Evolutionary conservation across 2,888 invertebrate genomes (phyloP).

Genomic region (Epinotia demarniana): DNA sequence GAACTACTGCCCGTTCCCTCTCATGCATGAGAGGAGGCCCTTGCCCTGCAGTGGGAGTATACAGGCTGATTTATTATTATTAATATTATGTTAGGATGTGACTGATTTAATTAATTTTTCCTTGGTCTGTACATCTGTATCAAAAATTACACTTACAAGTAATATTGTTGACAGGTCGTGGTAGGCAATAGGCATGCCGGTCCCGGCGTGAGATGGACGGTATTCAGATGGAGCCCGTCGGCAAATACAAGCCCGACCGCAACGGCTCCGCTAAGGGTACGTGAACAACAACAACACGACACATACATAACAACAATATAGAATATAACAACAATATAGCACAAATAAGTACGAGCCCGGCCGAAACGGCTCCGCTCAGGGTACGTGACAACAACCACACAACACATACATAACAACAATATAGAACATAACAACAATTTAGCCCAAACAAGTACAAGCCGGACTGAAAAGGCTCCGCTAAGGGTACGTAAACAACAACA

Average conservation of each 20-base stretch:
- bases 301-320: neutral
- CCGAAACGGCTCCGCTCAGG: conserved; percentile 84
- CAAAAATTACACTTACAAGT: too few relatives aligned
- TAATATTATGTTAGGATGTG: too few relatives aligned
- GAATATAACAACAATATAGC: neutral
- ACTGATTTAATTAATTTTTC: too few relatives aligned
- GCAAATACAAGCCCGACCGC: conserved; percentile 86
- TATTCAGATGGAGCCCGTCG: conserved; percentile 87
- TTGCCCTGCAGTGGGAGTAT: too few relatives aligned
- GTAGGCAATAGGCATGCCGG: conserved; percentile 73
- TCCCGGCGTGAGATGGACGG: conserved; percentile 80
- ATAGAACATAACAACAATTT: too few relatives aligned
- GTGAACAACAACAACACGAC: conserved; percentile 1
- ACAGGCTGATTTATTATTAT: too few relatives aligned
- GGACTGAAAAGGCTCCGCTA: too few relatives aligned
- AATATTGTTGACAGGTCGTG: conserved; percentile 52
- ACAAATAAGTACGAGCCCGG: conserved; percentile 85
- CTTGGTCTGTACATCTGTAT: too few relatives aligned
- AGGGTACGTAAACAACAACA: conserved; percentile 48
- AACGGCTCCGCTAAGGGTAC: conserved; percentile 86
- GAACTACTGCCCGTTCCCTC: too few relatives aligned
- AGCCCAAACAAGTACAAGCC: too few relatives aligned
- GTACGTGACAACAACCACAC: neutral
- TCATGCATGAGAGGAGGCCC: too few relatives aligned
- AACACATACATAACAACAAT: neutral